Percentiles rank a stretch among this genome's conserved stretches.
phyloP scores from a whole-genome alignment of 2,113 vertebrate species.

The Salvelinus sp. region DNA sequence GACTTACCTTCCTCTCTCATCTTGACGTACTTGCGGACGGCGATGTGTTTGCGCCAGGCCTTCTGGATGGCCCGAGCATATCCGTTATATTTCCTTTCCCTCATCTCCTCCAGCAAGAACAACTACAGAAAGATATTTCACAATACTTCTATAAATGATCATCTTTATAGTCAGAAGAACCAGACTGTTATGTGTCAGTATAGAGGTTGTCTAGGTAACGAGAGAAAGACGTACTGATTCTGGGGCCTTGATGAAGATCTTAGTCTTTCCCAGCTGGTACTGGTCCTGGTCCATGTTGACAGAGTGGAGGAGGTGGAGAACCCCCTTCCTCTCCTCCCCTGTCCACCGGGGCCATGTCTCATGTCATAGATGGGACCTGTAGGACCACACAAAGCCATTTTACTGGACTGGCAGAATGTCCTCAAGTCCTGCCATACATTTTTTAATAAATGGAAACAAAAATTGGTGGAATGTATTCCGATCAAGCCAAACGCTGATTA shows the following conservation, averaged over 20 bases:
- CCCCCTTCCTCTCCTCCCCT: constrained; percentile 76
- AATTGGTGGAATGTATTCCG: too few species aligned
- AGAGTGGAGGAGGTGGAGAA: constrained; percentile 77
- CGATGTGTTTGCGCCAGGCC: constrained; percentile 83
- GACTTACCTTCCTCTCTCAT: constrained; percentile 82
- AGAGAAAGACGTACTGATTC: constrained; percentile 74
- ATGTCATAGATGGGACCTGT: too few species aligned
- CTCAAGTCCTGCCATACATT: too few species aligned
- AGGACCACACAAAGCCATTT: constrained; percentile 12
- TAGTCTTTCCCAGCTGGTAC: constrained; percentile 80
- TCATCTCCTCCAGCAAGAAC: constrained; percentile 78
- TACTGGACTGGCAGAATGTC: background rate
- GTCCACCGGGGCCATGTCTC: constrained; percentile 79
- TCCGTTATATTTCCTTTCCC: constrained; percentile 76
- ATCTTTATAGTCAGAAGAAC: too few species aligned
- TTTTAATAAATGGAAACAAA: too few species aligned
- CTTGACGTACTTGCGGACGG: constrained; percentile 80
- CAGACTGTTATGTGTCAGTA: too few species aligned
- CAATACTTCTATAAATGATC: background rate
- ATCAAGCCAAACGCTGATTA: too few species aligned
- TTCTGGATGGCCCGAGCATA: constrained; percentile 83
- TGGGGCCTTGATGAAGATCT: constrained; percentile 84
- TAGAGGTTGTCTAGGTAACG: background rate
- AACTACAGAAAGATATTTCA: constrained; percentile 49
- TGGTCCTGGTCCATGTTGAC: constrained; percentile 84